Conservation (phyloP, 2,888 invertebrate genomes). For the Caenorhabditis sp. region DNA sequence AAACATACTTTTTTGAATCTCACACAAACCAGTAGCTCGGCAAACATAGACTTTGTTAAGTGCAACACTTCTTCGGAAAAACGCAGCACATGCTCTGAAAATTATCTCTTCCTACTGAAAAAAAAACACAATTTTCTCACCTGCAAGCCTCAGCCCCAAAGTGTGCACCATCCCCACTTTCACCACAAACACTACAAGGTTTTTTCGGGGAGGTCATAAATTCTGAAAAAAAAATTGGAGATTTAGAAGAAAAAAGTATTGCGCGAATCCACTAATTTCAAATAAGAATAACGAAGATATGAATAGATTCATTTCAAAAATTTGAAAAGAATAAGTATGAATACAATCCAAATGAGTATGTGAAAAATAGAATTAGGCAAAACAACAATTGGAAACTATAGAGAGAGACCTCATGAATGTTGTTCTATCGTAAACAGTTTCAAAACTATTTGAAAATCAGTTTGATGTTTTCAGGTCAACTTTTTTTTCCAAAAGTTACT, state of each 20-base stretch:
- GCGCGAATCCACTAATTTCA: too few relatives aligned
- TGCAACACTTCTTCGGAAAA: slow-evolving; percentile 63
- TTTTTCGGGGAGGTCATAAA: slow-evolving; percentile 6
- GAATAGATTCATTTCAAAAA: too few relatives aligned
- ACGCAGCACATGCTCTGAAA: slow-evolving; percentile 62
- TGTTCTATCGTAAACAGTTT: too few relatives aligned
- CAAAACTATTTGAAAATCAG: too few relatives aligned
- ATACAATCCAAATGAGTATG: too few relatives aligned
- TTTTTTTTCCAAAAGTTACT: too few relatives aligned
- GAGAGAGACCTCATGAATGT: too few relatives aligned
- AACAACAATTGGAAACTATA: too few relatives aligned
- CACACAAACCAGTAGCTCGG: slow-evolving; percentile 52
- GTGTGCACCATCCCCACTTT: slow-evolving; percentile 50
- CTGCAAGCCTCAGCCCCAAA: slow-evolving; percentile 53
- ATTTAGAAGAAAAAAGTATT: neutral
- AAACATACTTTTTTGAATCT: slow-evolving; percentile 52
- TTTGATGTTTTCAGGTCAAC: too few relatives aligned
- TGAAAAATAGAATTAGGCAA: too few relatives aligned
- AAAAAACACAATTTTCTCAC: slow-evolving; percentile 9
- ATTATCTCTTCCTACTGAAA: neutral
- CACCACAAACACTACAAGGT: slow-evolving; percentile 46
- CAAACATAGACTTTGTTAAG: slow-evolving; percentile 61
- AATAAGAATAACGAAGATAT: too few relatives aligned
- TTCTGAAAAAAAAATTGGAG: slow-evolving; percentile 1
- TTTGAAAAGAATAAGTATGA: too few relatives aligned